phyloP scores from a whole-genome alignment of 2,113 vertebrate genomes.

The Colius striatus region DNA sequence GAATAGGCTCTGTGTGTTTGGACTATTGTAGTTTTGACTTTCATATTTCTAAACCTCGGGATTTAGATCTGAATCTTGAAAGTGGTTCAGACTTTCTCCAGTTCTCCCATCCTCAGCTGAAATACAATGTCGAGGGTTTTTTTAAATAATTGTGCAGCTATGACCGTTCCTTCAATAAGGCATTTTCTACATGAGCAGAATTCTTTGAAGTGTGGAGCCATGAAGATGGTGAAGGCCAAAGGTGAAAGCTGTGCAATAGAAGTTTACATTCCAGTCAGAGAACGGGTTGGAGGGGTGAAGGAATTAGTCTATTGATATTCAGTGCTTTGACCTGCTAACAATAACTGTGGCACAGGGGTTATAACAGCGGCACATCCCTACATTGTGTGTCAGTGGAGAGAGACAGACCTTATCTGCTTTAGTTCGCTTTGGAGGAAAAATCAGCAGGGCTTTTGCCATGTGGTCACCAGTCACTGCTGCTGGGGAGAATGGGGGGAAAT shows the following conservation, averaged over 20 bases:
- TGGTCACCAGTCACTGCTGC: background rate
- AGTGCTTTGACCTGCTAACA: constrained; percentile 79
- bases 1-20: constrained; percentile 32
- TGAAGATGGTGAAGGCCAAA: constrained; percentile 45
- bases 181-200: background rate
- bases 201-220: constrained; percentile 55
- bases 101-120: constrained; percentile 40
- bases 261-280: constrained; percentile 66
- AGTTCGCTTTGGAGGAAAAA: background rate
- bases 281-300: constrained; percentile 43
- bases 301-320: constrained; percentile 78
- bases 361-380: constrained; percentile 60
- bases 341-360: constrained; percentile 73
- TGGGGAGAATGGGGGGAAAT: background rate
- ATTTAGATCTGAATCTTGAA: constrained; percentile 70
- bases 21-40: constrained; percentile 32
- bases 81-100: constrained; percentile 53
- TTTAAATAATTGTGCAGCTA: constrained; percentile 48
- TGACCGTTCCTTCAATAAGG: constrained; percentile 4
- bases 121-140: constrained; percentile 35
- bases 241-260: constrained; percentile 63
- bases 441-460: background rate
- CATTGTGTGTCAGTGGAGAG: constrained; percentile 37
- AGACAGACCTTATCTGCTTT: background rate
- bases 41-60: constrained; percentile 65